Conservation (phyloP, 2,888 invertebrate species). For the Bimastos eiseni region DNA sequence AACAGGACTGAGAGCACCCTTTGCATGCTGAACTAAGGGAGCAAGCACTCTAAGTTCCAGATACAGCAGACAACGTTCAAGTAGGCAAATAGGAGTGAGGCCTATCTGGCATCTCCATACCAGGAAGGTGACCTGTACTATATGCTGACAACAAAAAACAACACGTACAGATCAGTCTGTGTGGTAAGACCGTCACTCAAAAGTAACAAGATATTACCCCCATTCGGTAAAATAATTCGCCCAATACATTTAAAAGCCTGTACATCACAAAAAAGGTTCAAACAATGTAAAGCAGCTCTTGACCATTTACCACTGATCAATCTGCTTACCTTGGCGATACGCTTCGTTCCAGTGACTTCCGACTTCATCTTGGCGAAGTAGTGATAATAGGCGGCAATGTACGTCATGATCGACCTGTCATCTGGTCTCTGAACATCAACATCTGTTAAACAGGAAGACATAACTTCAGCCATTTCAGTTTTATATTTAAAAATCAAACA, state of each 20-base stretch:
- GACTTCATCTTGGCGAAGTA: slow-evolving; percentile 99
- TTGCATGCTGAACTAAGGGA: too few species aligned
- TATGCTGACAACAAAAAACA: too few species aligned
- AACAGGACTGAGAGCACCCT: too few species aligned
- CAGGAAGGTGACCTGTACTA: too few species aligned
- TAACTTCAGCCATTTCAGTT: background rate
- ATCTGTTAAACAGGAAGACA: slow-evolving; percentile 67
- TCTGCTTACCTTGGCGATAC: slow-evolving; percentile 84
- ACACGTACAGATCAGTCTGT: background rate
- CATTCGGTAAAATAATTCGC: background rate
- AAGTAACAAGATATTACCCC: background rate
- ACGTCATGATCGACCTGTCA: slow-evolving; percentile 98
- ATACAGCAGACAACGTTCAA: too few species aligned
- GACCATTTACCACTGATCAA: background rate
- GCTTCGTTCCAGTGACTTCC: slow-evolving; percentile 92
- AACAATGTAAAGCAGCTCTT: too few species aligned
- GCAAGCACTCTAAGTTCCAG: too few species aligned
- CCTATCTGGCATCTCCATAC: too few species aligned
- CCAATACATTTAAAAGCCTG: background rate
- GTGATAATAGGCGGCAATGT: slow-evolving; percentile 98
- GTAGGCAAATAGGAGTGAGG: too few species aligned
- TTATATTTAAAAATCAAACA: background rate
- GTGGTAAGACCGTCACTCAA: background rate
- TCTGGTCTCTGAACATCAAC: slow-evolving; percentile 91
- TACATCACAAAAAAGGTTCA: background rate